Evolutionary conservation across 2,888 invertebrate genomes (phyloP), one percentile per base, ranked within the genome.

Genomic region (Myopa tessellatipennis): DNA sequence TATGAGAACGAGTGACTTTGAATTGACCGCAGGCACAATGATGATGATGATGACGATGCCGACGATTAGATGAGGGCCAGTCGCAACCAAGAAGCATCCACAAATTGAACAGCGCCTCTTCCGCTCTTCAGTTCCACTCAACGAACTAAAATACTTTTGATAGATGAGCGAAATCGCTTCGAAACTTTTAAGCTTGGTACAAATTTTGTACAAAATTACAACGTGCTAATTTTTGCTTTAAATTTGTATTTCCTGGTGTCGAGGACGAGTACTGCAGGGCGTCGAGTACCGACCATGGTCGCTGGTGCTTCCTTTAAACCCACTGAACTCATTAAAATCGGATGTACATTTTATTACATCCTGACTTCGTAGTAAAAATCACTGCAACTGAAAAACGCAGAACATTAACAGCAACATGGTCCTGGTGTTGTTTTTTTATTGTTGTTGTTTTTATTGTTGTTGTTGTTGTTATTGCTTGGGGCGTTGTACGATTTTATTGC

Each of bases 1-100:
- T 74, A 74, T 78, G 74, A 40, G 70, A 74, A 40, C 34, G 77
- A 74, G 63, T 55, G 50, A 77, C 69, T 74, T 74, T 71, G 77
- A 74, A 52, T 78, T 70, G 77, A 74, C 74, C 77, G 55, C 77
- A 74, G 65, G 74, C 18, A n/a, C 0, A 7, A 10, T 34, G 61
- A 26, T 61, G 61, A 61, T 26, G 73, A 63, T 61, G 50, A 7
- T 16, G 55, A 12, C 52, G 38, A 58, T 10, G 55, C 14, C n/a
- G 55, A 55, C 3, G 10, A 14, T 55, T 55, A 4, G 55, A 55
- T 55, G 10, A 16, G 16, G 16, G 55, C n/a, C 10, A 50, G 50
- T 26, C 45, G 45, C 10, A 45, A 45, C 3, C 45, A 45, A 45
- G 45, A 26, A 26, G 26, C 26, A 26, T 26, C 26, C 26, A 26